These are phyloP conservation scores for Calliphora vomitoria DNA, from an alignment of 2,888 invertebrate genomes.

Conservation along the genomic window DNA sequence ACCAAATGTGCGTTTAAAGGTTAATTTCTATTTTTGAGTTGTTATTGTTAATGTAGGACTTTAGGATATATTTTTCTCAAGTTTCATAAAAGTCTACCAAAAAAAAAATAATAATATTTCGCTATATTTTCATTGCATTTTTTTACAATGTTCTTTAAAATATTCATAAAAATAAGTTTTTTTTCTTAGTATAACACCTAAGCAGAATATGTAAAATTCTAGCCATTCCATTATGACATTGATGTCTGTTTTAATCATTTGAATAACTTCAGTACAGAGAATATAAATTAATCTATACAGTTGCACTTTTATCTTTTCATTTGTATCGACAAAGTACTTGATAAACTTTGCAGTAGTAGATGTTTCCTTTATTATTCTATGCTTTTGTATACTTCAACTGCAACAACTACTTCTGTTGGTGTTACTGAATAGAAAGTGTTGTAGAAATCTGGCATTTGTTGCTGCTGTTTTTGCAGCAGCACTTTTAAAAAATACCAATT, in stretches of 20 bases:
- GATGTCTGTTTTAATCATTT: constrained; percentile 20
- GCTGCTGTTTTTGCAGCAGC: constrained; percentile 38
- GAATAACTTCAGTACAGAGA: not conserved
- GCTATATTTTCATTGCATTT: too few species aligned
- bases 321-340: constrained; percentile 54
- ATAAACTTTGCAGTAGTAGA: constrained; percentile 45
- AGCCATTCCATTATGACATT: not conserved
- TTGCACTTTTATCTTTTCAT: constrained; percentile 49
- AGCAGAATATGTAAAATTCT: not conserved
- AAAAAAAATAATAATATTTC: too few species aligned
- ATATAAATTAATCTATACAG: constrained; percentile 35
- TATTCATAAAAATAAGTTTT: too few species aligned
- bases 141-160: too few species aligned
- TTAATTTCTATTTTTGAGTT: too few species aligned
- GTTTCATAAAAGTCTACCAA: too few species aligned
- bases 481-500: constrained; percentile 59
- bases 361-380: constrained; percentile 18
- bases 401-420: constrained; percentile 19
- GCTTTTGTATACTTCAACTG: not conserved
- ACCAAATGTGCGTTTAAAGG: too few species aligned
- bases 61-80: too few species aligned
- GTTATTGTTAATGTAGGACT: too few species aligned
- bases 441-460: constrained; percentile 25
- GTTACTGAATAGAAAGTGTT: constrained; percentile 72
- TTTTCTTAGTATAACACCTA: not conserved